phyloP scores from a whole-genome alignment of 2,888 invertebrate species.

The Augochlorella aurata region DNA sequence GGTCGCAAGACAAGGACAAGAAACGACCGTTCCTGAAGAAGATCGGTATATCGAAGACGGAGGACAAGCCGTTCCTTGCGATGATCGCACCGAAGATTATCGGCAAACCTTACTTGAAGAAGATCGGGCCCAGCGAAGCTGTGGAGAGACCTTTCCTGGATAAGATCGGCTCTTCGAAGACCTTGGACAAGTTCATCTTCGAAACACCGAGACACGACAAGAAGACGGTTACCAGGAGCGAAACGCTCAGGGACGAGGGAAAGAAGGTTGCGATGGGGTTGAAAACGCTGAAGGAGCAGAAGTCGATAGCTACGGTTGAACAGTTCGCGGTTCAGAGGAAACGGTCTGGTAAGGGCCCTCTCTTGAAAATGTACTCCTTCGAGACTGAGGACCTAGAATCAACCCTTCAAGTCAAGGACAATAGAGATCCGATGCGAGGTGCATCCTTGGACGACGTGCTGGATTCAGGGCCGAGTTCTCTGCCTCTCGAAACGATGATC shows the following conservation, averaged over 20 bases:
- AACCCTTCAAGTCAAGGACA: slow-evolving; percentile 58
- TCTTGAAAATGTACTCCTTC: slow-evolving; percentile 80
- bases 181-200: slow-evolving; percentile 78
- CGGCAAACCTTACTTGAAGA: slow-evolving; percentile 79
- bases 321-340: slow-evolving; percentile 58
- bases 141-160: slow-evolving; percentile 78
- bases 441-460: slow-evolving; percentile 75
- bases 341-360: slow-evolving; percentile 76
- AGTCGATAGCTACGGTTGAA: background rate
- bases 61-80: slow-evolving; percentile 77
- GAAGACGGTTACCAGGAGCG: background rate
- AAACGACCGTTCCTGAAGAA: slow-evolving; percentile 78
- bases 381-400: slow-evolving; percentile 78
- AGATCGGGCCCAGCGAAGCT: slow-evolving; percentile 78
- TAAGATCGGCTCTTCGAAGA: slow-evolving; percentile 78
- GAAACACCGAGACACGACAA: slow-evolving; percentile 63
- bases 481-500: slow-evolving; percentile 66
- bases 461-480: slow-evolving; percentile 74
- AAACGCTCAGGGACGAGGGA: slow-evolving; percentile 17
- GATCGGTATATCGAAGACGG: slow-evolving; percentile 79
- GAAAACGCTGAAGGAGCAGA: slow-evolving; percentile 8
- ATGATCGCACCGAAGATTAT: slow-evolving; percentile 76
- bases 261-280: slow-evolving; percentile 22
- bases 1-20: slow-evolving; percentile 69
- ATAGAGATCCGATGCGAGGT: slow-evolving; percentile 72